Conservation (phyloP, 35 echinoderm and acorn worm genomes). For the Ophioderma brevispina region DNA sequence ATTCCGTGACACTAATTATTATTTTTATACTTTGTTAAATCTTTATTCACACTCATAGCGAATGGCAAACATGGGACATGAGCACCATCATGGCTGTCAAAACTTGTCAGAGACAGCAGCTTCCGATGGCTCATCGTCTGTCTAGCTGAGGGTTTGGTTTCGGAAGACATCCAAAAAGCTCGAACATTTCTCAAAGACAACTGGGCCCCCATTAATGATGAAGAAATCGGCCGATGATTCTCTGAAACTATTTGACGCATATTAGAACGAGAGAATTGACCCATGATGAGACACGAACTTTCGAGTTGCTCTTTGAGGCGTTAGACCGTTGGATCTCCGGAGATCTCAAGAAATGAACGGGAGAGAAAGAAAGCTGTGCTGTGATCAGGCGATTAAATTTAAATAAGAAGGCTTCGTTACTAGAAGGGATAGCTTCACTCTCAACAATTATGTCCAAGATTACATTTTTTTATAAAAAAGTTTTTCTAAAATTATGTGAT, state of each 20-base stretch:
- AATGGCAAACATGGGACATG: too few species aligned
- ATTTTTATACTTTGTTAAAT: too few species aligned
- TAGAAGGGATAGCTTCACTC: too few species aligned
- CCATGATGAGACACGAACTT: slow-evolving; percentile 50
- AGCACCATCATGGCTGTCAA: neutral
- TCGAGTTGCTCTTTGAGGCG: too few species aligned
- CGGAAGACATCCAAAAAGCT: slow-evolving; percentile 33
- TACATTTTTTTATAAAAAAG: too few species aligned
- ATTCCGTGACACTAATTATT: too few species aligned
- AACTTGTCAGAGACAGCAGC: neutral
- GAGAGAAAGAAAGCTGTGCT: slow-evolving; percentile 53
- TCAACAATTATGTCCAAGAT: too few species aligned
- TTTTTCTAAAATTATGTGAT: too few species aligned
- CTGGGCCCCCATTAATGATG: slow-evolving; percentile 23
- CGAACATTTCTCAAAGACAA: slow-evolving; percentile 25
- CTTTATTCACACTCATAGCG: too few species aligned
- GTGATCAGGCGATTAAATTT: slow-evolving; percentile 40
- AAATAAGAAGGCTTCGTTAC: slow-evolving; percentile 27
- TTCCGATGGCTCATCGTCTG: slow-evolving; percentile 63
- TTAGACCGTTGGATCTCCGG: neutral
- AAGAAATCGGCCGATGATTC: slow-evolving; percentile 36
- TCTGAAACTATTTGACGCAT: slow-evolving; percentile 53
- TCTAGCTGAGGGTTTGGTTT: slow-evolving; percentile 29
- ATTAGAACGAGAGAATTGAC: slow-evolving; percentile 51
- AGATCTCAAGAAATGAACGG: slow-evolving; percentile 50